Conservation (phyloP, 2,888 invertebrate species). For the Drosophila koepferae region DNA sequence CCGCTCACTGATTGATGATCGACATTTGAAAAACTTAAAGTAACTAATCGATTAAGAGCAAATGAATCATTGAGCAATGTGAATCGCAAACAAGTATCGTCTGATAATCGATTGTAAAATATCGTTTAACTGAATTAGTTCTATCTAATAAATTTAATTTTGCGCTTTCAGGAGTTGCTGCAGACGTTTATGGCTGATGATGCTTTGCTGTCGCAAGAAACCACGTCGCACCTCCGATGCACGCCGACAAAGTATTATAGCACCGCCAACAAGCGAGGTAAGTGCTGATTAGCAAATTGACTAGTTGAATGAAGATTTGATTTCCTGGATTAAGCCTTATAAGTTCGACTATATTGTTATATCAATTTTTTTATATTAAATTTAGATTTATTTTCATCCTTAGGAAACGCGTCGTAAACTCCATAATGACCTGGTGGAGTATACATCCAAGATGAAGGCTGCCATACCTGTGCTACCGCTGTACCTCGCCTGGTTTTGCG, state of each 20-base stretch:
- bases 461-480: conserved; percentile 96
- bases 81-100: background rate
- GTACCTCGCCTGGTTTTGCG: conserved; percentile 94
- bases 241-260: conserved; percentile 87
- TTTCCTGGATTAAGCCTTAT: background rate
- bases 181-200: conserved; percentile 78
- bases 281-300: background rate
- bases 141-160: background rate
- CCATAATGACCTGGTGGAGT: conserved; percentile 92
- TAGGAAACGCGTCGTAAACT: conserved; percentile 91
- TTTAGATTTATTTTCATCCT: background rate
- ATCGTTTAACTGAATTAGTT: background rate
- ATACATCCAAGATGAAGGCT: conserved; percentile 94
- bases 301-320: background rate
- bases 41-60: background rate
- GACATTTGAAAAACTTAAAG: background rate
- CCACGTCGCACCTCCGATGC: conserved; percentile 71
- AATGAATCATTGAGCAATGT: background rate
- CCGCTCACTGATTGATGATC: background rate
- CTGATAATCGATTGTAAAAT: background rate
- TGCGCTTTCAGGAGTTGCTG: conserved; percentile 81
- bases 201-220: conserved; percentile 86
- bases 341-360: background rate
- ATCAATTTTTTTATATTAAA: background rate
- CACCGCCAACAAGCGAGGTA: conserved; percentile 86